phyloP scores from a whole-genome alignment of 2,797 vertebrate species.

The Myotis pilosus region DNA sequence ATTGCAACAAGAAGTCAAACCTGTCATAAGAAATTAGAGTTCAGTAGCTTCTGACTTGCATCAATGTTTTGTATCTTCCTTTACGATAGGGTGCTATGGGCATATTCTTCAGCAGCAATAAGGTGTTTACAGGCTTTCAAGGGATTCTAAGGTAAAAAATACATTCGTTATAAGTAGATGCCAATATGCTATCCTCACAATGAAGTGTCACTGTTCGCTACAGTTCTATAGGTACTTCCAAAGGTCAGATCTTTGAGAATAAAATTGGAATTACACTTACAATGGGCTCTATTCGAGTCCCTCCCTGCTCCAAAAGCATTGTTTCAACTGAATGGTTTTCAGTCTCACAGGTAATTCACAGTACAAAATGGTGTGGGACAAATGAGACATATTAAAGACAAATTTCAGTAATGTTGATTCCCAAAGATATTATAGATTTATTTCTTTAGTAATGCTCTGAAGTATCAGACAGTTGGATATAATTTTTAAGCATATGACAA shows the following conservation, averaged over 20 bases:
- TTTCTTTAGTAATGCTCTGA: not conserved
- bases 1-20: not conserved
- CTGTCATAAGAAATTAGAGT: not conserved
- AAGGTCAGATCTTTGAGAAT: not conserved
- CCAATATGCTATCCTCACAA: not conserved
- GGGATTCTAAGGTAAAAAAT: not conserved
- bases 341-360: not conserved
- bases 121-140: not conserved
- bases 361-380: not conserved
- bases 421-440: not conserved
- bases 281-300: not conserved
- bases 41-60: not conserved
- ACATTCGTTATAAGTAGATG: not conserved
- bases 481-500: not conserved
- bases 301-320: not conserved
- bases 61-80: not conserved
- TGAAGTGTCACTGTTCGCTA: not conserved
- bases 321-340: not conserved
- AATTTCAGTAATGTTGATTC: not conserved
- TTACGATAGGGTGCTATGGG: not conserved
- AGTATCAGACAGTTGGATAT: not conserved
- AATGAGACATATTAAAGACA: slow-evolving; percentile 28
- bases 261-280: not conserved
- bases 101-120: not conserved
- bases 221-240: not conserved